Evolutionary conservation across 2,888 invertebrate species (phyloP), one percentile per base, ranked within the genome.

Genomic region (Lagria hirta): DNA sequence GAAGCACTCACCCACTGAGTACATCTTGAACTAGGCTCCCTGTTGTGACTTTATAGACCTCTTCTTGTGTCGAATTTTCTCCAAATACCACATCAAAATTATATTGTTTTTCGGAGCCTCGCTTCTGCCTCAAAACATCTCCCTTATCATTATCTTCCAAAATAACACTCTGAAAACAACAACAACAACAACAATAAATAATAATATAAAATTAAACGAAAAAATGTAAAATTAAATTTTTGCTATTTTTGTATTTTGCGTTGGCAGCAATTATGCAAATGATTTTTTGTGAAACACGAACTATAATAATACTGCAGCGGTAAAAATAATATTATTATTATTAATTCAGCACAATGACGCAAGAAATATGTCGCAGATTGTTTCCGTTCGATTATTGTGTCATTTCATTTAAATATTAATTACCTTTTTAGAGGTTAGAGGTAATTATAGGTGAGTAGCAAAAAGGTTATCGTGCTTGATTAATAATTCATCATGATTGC

Each of bases 51-150:
- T 84, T 83, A 71, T 96, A 97, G 0, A 97, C 92, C 33, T 87
- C 68, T 71, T 90, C 92, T 79, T 94, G 94, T 0, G 86, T 82
- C 12, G 91, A 84, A 49, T 84, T 81, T 65, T 93, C 93, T 33
- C 86, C 88, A 66, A 96, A 94, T 4, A 91, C 91, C 35, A 84
- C 78, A 68, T 97, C 96, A 69, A 92, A 97, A 2, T 86, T 80
- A 71, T 92, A 95, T 66, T 91, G 87, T 52, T 88, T 83, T 50
- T 94, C 91, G 11, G 81, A 77, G 42, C 82, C 82, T 30, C 83
- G 71, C 65, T 83, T 84, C 54, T 84, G 84, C 11, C 88, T 76
- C 30, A 88, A 72, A 23, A 84, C 79, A 64, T 82, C 81, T 23
- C 66, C 67, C 58, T 73, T 76, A 10, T 78, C 78, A 21, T 76